Conservation (phyloP, 2,113 vertebrate species). For the Sorex araneus region DNA sequence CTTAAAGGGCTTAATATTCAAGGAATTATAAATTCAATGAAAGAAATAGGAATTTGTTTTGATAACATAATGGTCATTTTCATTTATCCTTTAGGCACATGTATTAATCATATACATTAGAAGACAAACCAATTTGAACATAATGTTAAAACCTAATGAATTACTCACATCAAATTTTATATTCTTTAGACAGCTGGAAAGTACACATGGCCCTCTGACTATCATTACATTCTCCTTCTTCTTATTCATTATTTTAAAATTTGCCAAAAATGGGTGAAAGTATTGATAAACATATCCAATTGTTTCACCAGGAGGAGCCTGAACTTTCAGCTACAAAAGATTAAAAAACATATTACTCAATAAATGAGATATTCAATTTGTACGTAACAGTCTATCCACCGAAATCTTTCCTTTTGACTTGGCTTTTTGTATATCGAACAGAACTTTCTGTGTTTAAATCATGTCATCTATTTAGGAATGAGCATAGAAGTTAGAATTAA, state of each 20-base stretch:
- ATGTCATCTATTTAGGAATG: background rate
- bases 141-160: slow-evolving; percentile 30
- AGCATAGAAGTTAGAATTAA: background rate
- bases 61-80: background rate
- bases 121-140: slow-evolving; percentile 34
- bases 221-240: slow-evolving; percentile 88
- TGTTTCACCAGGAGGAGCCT: slow-evolving; percentile 90
- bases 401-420: background rate
- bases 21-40: slow-evolving; percentile 13
- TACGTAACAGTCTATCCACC: background rate
- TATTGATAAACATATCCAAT: slow-evolving; percentile 91
- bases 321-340: slow-evolving; percentile 89
- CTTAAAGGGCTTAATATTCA: background rate
- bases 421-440: background rate
- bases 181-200: slow-evolving; percentile 90
- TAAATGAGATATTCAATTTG: background rate
- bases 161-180: slow-evolving; percentile 91
- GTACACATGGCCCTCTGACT: slow-evolving; percentile 89
- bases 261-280: slow-evolving; percentile 90
- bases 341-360: slow-evolving; percentile 9
- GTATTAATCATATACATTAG: background rate
- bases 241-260: slow-evolving; percentile 90
- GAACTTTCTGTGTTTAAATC: background rate
- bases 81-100: slow-evolving; percentile 17
- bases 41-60: background rate